phyloP scores from a whole-genome alignment of 2,888 invertebrate species.

The Limenitis camilla region DNA sequence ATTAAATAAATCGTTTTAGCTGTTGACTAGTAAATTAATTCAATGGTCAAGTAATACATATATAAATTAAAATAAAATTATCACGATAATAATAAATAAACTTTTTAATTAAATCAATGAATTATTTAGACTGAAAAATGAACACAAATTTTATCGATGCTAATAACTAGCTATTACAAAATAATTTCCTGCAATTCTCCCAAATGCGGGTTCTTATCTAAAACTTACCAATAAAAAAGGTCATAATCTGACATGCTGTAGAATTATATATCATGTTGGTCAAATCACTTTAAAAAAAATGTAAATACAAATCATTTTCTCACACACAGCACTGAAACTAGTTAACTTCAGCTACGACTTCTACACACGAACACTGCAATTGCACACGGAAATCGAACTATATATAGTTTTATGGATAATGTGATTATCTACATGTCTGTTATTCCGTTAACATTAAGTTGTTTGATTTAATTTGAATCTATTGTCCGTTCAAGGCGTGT shows the following conservation, averaged over 20 bases:
- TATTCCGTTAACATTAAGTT: conserved; percentile 1
- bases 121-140: neutral
- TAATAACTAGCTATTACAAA: conserved; percentile 1
- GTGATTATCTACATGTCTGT: neutral
- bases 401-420: conserved; percentile 2
- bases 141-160: conserved; percentile 5
- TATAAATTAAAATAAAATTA: neutral
- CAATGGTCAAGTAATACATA: too few species aligned
- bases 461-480: conserved; percentile 13
- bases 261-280: conserved; percentile 5
- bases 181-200: neutral
- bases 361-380: conserved; percentile 8
- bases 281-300: neutral
- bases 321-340: neutral
- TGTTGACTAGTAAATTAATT: too few species aligned
- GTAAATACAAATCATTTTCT: conserved; percentile 3
- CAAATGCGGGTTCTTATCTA: conserved; percentile 1
- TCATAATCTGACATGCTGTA: conserved; percentile 13
- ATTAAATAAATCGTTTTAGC: too few species aligned
- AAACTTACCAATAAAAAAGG: conserved; percentile 21
- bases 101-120: neutral
- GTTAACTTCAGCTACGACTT: neutral
- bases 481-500: conserved; percentile 16
- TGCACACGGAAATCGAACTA: conserved; percentile 6
- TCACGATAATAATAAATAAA: neutral